A percentile compares a stretch with the other conserved stretches of the same genome.
Conservation (phyloP, 2,797 vertebrate species). For the Salmo trutta region DNA sequence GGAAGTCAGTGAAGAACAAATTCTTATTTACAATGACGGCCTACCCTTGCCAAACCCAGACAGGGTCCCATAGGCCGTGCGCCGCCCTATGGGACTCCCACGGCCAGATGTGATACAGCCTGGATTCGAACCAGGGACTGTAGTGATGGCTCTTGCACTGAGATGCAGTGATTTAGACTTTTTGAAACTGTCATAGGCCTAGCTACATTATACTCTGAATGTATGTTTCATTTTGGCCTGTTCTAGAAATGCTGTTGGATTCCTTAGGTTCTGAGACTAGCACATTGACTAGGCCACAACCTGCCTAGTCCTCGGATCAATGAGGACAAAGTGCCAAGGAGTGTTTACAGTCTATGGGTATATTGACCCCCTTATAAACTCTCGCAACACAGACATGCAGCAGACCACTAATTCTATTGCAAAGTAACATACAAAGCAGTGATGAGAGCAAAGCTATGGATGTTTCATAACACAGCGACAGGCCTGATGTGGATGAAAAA, state of each 20-base stretch:
- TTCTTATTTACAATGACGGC: no score
- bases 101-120: no score
- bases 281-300: background rate
- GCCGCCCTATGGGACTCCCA: no score
- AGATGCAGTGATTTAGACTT: no score
- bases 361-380: background rate
- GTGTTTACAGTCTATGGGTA: background rate
- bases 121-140: no score
- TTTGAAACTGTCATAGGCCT: background rate
- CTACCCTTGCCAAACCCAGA: no score
- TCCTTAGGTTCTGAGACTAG: no score
- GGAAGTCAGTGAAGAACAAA: no score
- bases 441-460: constrained; percentile 46
- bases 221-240: background rate
- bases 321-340: background rate
- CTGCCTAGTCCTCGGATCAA: background rate
- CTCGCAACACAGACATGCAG: background rate
- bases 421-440: constrained; percentile 27
- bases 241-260: no score
- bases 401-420: background rate
- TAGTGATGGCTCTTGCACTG: no score
- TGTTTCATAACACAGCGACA: constrained; percentile 20
- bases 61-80: no score
- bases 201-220: background rate
- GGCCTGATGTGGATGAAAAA: constrained; percentile 46